Evolutionary conservation across 2,113 vertebrate genomes (phyloP).

Genomic region (Aegithalos caudatus): DNA sequence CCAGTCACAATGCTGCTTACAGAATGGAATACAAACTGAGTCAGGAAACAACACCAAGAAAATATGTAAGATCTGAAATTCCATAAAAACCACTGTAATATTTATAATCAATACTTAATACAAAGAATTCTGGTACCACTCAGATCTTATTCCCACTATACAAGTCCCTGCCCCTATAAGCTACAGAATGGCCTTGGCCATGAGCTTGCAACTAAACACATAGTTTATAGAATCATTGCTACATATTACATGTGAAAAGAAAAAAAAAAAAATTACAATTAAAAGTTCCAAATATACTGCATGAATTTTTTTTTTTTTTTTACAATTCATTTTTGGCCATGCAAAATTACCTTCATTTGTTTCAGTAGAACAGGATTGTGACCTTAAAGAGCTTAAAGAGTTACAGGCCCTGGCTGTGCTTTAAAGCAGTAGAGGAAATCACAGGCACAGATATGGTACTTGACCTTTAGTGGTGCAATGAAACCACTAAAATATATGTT

Average conservation of each 20-base stretch:
- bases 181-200: not conserved
- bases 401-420: constrained; percentile 39
- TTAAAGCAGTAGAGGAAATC: constrained; percentile 54
- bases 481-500: constrained; percentile 52
- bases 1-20: not conserved
- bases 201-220: not conserved
- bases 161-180: not conserved
- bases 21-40: not conserved
- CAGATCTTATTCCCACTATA: not conserved
- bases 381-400: constrained; percentile 30
- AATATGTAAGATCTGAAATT: not conserved
- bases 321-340: not conserved
- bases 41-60: not conserved
- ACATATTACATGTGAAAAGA: not conserved
- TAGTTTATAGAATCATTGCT: not conserved
- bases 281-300: not conserved
- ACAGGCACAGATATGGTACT: constrained; percentile 8
- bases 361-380: not conserved
- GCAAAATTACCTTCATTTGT: not conserved
- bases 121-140: not conserved
- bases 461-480: constrained; percentile 55
- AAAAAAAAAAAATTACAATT: not conserved
- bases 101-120: not conserved
- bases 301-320: not conserved
- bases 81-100: not conserved